Base-by-base conservation (phyloP, 2,888 invertebrate species). In the Eilema sororculum region DNA sequence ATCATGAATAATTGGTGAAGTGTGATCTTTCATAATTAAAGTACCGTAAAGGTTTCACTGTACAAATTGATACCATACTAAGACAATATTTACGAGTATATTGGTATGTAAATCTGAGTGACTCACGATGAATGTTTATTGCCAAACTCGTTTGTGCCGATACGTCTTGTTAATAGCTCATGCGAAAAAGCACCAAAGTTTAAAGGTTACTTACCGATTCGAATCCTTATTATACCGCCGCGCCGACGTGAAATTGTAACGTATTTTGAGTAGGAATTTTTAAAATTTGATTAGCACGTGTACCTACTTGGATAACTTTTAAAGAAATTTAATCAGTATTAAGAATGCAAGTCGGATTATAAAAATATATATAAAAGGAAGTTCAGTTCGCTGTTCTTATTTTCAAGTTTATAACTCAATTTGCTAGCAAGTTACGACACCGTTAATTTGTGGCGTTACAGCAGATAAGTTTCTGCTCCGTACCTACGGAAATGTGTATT, bases 391-490 rank as follows among this genome's bases (percentile, higher is more conserved):
- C 20, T 20, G 20, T 52, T 52, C 52, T 58, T 16, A 58, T 25
- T 24, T 28, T 25, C 22, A 33, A 61, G 30, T 37, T 33, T 33
- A 61, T 12, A 63, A 64, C n/a, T 64, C 28, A 64, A 52, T 64
- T 28, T 4, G 28, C 6, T n/a, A 20, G 28, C 22, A 64, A 28
- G 28, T 28, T 46, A 1, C 22, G 22, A 52, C 63, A 68, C 46
- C 25, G 33, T 63, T 69, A 66, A 59, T 57, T 64, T 37, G 64
- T 64, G 13, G 33, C 22, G 57, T 65, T 63, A 67, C 28, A 25
- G 59, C 20, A 73, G 71, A 30, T 67, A 77, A 80, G 71, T 74
- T 78, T 66, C 57, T 65, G 59, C 65, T 72, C 65, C 63, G 33
- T 33, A n/a, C n/a, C n/a, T n/a, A 22, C 57, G 3, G 22, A 24